Conservation (phyloP, 2,113 vertebrate genomes). For the Bujurquina vittata region DNA sequence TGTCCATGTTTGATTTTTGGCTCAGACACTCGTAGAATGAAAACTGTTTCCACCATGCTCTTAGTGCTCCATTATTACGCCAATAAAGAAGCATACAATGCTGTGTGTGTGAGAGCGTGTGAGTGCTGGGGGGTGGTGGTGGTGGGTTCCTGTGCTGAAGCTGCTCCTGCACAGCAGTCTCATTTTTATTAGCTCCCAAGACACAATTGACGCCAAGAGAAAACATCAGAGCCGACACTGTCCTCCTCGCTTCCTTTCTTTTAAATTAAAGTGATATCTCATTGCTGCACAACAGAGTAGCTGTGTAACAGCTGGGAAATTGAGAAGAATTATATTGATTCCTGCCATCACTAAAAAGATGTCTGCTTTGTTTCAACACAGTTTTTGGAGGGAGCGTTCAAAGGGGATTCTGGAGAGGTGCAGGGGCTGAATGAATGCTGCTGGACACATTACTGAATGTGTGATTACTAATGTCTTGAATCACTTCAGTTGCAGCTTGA, state of each 20-base stretch:
- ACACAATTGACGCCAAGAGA: slow-evolving; percentile 56
- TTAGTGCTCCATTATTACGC: slow-evolving; percentile 68
- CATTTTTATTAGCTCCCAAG: slow-evolving; percentile 68
- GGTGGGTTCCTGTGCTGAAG: slow-evolving; percentile 25
- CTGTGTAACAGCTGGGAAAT: slow-evolving; percentile 53
- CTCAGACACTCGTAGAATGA: slow-evolving; percentile 41
- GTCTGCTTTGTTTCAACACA: slow-evolving; percentile 24
- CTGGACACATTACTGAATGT: not conserved
- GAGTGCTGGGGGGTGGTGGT: not conserved
- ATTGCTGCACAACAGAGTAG: slow-evolving; percentile 55
- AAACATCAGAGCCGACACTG: slow-evolving; percentile 48
- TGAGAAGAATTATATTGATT: slow-evolving; percentile 48
- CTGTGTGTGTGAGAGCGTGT: slow-evolving; percentile 23
- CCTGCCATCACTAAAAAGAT: slow-evolving; percentile 28
- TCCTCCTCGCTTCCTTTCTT: slow-evolving; percentile 55
- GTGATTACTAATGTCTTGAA: not conserved
- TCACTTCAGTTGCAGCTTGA: not conserved
- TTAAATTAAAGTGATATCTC: slow-evolving; percentile 76
- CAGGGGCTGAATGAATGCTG: not conserved
- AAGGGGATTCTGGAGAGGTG: not conserved
- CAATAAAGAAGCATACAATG: slow-evolving; percentile 66
- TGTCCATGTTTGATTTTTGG: slow-evolving; percentile 61
- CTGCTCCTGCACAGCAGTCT: slow-evolving; percentile 43
- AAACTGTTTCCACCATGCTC: slow-evolving; percentile 54
- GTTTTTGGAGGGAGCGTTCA: slow-evolving; percentile 3